Evolutionary conservation across 2,888 invertebrate genomes (phyloP).

Genomic region (Syritta pipiens): DNA sequence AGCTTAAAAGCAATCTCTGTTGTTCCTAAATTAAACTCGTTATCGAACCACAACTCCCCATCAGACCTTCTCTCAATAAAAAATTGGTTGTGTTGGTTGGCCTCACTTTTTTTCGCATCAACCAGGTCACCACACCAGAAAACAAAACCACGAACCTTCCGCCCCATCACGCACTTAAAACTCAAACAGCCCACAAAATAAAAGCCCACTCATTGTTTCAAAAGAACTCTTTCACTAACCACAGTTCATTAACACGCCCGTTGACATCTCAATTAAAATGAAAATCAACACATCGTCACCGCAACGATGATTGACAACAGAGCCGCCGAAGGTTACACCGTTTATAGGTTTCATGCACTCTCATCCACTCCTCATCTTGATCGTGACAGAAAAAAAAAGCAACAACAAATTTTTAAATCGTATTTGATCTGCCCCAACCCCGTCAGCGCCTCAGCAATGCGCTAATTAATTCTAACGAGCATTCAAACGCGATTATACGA

Average conservation of each 20-base stretch:
- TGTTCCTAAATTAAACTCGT: no score
- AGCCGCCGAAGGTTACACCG: slow-evolving; percentile 46
- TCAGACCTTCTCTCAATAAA: no score
- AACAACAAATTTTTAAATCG: slow-evolving; percentile 37
- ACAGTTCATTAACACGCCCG: slow-evolving; percentile 64
- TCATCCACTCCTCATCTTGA: slow-evolving; percentile 6
- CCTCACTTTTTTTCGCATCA: no score
- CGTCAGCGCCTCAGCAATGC: neutral
- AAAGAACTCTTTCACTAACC: slow-evolving; percentile 15
- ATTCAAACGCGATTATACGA: slow-evolving; percentile 65
- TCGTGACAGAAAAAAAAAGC: slow-evolving; percentile 25
- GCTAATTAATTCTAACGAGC: slow-evolving; percentile 68
- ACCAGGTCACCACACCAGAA: no score
- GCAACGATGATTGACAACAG: slow-evolving; percentile 55
- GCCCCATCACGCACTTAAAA: slow-evolving; percentile 12
- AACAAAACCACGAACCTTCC: no score
- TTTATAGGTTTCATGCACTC: slow-evolving; percentile 57
- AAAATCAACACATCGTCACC: slow-evolving; percentile 61
- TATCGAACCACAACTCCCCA: no score
- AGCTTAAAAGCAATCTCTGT: no score
- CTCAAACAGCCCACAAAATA: neutral
- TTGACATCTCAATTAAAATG: slow-evolving; percentile 63
- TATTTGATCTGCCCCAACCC: slow-evolving; percentile 23
- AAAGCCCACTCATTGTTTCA: slow-evolving; percentile 5
- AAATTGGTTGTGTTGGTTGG: no score